Conservation (phyloP, 1,140 invertebrate genomes). For the Helicoverpa armigera region DNA sequence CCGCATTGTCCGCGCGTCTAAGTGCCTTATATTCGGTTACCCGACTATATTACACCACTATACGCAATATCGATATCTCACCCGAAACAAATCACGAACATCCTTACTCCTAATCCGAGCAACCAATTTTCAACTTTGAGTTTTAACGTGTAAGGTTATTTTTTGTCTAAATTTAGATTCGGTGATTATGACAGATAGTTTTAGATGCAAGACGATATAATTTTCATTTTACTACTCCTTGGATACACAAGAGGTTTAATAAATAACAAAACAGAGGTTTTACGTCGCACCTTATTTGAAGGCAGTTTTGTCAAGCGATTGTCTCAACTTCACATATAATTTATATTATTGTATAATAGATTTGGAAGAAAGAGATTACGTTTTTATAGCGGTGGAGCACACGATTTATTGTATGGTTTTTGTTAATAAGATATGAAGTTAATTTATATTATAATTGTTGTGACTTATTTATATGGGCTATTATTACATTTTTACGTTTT, state of each 20-base stretch:
- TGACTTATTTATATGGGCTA: neutral
- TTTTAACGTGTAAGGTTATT: conserved; percentile 26
- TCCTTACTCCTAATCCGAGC: conserved; percentile 52
- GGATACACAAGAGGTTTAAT: conserved; percentile 76
- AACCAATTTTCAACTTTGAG: conserved; percentile 54
- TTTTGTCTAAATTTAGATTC: conserved; percentile 24
- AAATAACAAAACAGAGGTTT: conserved; percentile 81
- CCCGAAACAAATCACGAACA: conserved; percentile 52
- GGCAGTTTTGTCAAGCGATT: conserved; percentile 73
- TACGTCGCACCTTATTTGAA: conserved; percentile 82
- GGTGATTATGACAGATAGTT: conserved; percentile 28
- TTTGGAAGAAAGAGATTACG: conserved; percentile 25
- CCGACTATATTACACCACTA: conserved; percentile 78
- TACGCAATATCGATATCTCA: conserved; percentile 77
- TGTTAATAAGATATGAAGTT: conserved; percentile 68
- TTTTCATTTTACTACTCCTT: conserved; percentile 81
- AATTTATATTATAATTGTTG: conserved; percentile 33
- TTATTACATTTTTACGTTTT: conserved; percentile 11
- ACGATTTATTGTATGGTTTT: conserved; percentile 65
- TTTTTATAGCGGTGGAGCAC: conserved; percentile 18
- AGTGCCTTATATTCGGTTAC: conserved; percentile 85
- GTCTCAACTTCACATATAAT: conserved; percentile 60
- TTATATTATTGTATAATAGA: conserved; percentile 66
- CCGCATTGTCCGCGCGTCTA: conserved; percentile 77
- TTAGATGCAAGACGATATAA: conserved; percentile 69